A percentile compares a stretch with the other conserved stretches of the same genome.
phyloP scores from a whole-genome alignment of 2,888 invertebrate genomes.

The Zaprionus bogoriensis region DNA sequence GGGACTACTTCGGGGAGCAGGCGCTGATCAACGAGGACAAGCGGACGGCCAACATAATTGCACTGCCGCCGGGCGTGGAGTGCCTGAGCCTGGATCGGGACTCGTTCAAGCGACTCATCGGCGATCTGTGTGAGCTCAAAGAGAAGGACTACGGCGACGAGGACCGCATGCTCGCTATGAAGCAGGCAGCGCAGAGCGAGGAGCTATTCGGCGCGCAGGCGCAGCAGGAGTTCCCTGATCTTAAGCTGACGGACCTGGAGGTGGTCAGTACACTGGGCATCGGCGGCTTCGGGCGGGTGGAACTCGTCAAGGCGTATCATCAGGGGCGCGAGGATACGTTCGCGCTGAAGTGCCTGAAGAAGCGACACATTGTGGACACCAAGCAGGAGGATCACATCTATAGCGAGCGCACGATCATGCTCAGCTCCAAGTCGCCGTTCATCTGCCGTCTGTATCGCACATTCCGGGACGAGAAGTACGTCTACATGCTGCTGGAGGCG shows the following conservation, averaged over 20 bases:
- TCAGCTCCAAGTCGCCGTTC: conserved; percentile 85
- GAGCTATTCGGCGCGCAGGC: conserved; percentile 81
- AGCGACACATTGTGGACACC: conserved; percentile 93
- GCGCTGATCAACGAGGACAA: conserved; percentile 93
- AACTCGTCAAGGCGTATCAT: conserved; percentile 87
- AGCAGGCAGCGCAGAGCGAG: conserved; percentile 80
- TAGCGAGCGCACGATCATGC: conserved; percentile 93
- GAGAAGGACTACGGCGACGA: conserved; percentile 90
- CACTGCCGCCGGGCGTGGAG: conserved; percentile 91
- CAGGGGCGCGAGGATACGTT: conserved; percentile 85
- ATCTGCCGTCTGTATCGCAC: conserved; percentile 91
- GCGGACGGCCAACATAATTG: conserved; percentile 96
- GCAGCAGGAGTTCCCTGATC: conserved; percentile 86
- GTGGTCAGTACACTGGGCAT: conserved; percentile 94
- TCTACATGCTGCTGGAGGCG: conserved; percentile 97
- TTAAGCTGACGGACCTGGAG: conserved; percentile 91
- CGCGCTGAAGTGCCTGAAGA: conserved; percentile 94
- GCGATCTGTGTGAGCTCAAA: conserved; percentile 89
- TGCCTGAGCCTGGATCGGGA: conserved; percentile 93
- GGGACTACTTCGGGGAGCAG: conserved; percentile 95
- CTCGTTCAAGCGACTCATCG: conserved; percentile 89
- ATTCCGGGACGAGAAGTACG: conserved; percentile 94
- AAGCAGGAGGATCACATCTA: conserved; percentile 95
- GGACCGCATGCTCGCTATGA: conserved; percentile 83
- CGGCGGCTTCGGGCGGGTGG: conserved; percentile 96